These are phyloP conservation scores for Pandemis cinnamomeana DNA, from an alignment of 2,888 invertebrate genomes.

Conservation along the genomic window DNA sequence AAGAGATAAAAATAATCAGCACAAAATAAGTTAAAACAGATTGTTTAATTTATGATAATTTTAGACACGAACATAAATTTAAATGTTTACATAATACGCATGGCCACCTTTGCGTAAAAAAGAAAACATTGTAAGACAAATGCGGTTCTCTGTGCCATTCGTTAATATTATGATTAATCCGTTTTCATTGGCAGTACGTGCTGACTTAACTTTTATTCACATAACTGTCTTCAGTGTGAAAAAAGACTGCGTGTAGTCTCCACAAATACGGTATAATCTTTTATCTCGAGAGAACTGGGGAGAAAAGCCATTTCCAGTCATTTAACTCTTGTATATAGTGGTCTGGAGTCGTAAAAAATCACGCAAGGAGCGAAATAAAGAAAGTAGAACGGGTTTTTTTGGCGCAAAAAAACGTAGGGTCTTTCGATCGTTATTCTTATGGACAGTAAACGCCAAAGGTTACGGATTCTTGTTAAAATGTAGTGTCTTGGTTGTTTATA, in stretches of 20 bases:
- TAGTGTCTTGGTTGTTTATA: not conserved
- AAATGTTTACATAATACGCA: slow-evolving; percentile 12
- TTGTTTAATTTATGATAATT: slow-evolving; percentile 25
- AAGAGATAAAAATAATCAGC: not conserved
- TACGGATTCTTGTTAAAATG: slow-evolving; percentile 10
- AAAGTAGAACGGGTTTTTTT: slow-evolving; percentile 28
- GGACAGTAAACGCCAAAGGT: slow-evolving; percentile 7
- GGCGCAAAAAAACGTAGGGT: slow-evolving; percentile 1
- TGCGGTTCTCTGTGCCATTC: not conserved
- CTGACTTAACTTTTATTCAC: not conserved
- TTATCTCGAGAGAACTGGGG: not conserved
- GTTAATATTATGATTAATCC: not conserved
- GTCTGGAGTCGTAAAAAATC: slow-evolving; percentile 33
- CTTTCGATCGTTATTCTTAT: slow-evolving; percentile 11
- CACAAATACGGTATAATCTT: not conserved
- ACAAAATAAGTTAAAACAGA: not conserved
- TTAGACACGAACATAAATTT: slow-evolving; percentile 13
- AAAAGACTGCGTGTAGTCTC: not conserved
- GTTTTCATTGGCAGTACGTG: not conserved
- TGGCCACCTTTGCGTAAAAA: slow-evolving; percentile 22
- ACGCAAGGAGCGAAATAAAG: slow-evolving; percentile 31
- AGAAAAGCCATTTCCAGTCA: slow-evolving; percentile 16
- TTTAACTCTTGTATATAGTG: slow-evolving; percentile 8
- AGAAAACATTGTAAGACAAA: not conserved
- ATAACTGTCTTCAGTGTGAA: not conserved